phyloP scores from a whole-genome alignment of 2,113 vertebrate species.

The Agapornis roseicollis region DNA sequence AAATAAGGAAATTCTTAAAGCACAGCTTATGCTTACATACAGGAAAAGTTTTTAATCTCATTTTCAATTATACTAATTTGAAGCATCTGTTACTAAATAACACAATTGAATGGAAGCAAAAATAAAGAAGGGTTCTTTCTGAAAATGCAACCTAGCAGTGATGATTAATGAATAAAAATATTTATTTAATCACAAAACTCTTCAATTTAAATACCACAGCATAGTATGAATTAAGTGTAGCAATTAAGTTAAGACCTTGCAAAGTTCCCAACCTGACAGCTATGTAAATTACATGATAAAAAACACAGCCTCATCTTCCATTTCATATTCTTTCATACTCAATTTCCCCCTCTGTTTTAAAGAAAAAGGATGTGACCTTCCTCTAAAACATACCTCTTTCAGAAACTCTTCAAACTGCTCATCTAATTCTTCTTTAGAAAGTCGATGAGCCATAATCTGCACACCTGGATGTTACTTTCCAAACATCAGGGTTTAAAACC shows the following conservation, averaged over 20 bases:
- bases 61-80: neutral
- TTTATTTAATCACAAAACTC: neutral
- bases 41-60: neutral
- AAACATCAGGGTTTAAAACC: neutral
- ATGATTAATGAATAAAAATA: neutral
- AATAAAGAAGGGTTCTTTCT: neutral
- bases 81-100: neutral
- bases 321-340: neutral
- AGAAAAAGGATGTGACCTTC: neutral
- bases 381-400: conserved; percentile 83
- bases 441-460: conserved; percentile 76
- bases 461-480: conserved; percentile 1
- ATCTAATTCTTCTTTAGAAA: conserved; percentile 86
- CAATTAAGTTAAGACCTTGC: neutral
- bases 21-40: neutral
- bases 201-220: neutral
- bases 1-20: neutral
- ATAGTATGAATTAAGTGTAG: neutral
- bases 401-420: conserved; percentile 93
- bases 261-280: neutral
- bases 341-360: neutral
- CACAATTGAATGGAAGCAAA: neutral
- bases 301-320: neutral
- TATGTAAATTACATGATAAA: neutral
- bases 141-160: neutral